Evolutionary conservation across 2,113 vertebrate species (phyloP), one percentile per base, ranked within the genome.

Genomic region (Trichomycterus rosablanca): DNA sequence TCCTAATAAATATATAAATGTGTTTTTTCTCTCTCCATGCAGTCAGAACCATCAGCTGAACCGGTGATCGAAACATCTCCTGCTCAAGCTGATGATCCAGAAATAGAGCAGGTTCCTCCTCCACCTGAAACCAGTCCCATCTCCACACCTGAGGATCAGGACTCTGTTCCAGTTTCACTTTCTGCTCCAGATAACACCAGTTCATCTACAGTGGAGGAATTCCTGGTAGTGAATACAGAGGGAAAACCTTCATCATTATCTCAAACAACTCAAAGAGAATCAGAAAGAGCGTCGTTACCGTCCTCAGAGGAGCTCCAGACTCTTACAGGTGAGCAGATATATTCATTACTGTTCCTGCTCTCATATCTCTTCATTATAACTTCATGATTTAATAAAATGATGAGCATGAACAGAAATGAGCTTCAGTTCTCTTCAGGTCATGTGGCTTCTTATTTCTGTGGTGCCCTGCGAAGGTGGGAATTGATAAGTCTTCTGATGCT

Each of bases 261-360:
- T n/a, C n/a, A n/a, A n/a, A n/a, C n/a, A 12, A 35, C 9, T 12
- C 1, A 23, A 56, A 35, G 16, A 22, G 19, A 45, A 22, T n/a
- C 16, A 1, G 22, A 39, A 32, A 37, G 5, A 1, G 7, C 19
- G 19, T 24, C 28, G 14, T 22, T 37, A 7, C 57, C 18, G 30
- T 23, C 19, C 30, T 48, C 44, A 48, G 30, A 2, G 23, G 58
- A 12, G 9, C n/a, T 12, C 5, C 22, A 16, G 9, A 26, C n/a
- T 26, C 20, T 18, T 14, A 23, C 44, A 46, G 57, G 57, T 59
- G 14, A n/a, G n/a, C n/a, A n/a, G n/a, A n/a, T n/a, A n/a, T n/a
- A n/a, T n/a, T n/a, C n/a, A n/a, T n/a, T n/a, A n/a, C n/a, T n/a
- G n/a, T n/a, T n/a, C n/a, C n/a, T n/a, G n/a, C n/a, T n/a, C n/a